Evolutionary conservation across 2,797 vertebrate genomes (phyloP), one percentile per base, ranked within the genome.

Genomic region (Pseudochaenichthys georgianus): DNA sequence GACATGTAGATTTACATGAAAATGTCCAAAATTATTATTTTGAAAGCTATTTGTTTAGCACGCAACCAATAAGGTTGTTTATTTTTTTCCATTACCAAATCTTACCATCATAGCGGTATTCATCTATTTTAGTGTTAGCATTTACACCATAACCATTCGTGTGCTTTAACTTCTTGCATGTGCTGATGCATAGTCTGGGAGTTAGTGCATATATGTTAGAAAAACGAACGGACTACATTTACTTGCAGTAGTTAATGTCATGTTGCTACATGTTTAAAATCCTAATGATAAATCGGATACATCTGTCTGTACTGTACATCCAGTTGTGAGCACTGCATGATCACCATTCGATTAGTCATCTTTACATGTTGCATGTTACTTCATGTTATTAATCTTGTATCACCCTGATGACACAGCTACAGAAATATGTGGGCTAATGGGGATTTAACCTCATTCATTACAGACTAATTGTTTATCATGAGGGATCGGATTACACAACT

Each of bases 401-500:
- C 55, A 55, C 34, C 31, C 58, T 38, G 3, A 46, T 60, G 15
- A 51, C 28, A 70, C 15, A 42, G 55, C 66, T 21, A 13, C 23
- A 75, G 55, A 75, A 64, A 28, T 5, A 54, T 69, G 65, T 70
- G 59, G 21, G 21, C 41, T 34, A 52, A 57, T 63, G 48, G 48
- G 46, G 61, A 73, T 82, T 67, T 78, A 71, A 73, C 55, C 61
- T 42, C 19, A 50, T 73, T 88, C 31, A 72, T 73, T 75, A 77
- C 59, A 63, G 51, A 47, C 68, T 82, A 82, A 81, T 78, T 81
- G 45, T 69, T 64, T 46, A 74, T 82, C 64, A 54, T 75, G 57
- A 65, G 70, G 65, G 64, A 74, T 83, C 57, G 74, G 76, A 87
- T 78, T 69, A 66, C 63, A 74, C 72, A 78, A 75, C 73, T 76